Evolutionary conservation across 2,888 invertebrate genomes (phyloP).

Genomic region (Uropetala carovei): DNA sequence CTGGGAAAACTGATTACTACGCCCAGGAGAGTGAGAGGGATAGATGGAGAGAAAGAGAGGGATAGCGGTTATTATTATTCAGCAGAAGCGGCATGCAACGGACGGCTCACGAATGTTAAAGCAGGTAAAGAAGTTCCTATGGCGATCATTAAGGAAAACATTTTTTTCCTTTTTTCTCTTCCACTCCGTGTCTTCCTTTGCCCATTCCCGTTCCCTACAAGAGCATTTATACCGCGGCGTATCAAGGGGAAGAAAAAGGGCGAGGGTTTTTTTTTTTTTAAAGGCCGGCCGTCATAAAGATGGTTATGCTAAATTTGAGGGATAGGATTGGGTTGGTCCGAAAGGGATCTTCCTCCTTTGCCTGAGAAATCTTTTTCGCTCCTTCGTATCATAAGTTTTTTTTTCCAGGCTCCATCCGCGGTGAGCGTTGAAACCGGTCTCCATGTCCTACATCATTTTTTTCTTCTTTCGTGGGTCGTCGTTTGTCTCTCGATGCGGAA

Average conservation of each 20-base stretch:
- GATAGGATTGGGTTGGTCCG: not conserved
- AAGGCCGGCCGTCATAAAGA: not conserved
- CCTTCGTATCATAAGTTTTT: constrained; percentile 5
- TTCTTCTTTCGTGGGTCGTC: not conserved
- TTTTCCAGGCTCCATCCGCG: not conserved
- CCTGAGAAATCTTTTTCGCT: constrained; percentile 15
- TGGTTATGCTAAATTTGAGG: constrained; percentile 29
- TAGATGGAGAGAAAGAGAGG: not conserved
- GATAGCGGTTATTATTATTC: not conserved
- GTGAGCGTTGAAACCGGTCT: not conserved
- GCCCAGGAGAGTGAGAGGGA: not conserved
- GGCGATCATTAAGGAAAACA: not conserved
- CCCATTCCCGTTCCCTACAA: not conserved
- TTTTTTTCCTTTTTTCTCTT: constrained; percentile 8
- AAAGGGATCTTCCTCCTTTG: not conserved
- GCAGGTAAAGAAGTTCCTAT: constrained; percentile 23
- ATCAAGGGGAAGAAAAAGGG: not conserved
- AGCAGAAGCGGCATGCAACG: constrained; percentile 13
- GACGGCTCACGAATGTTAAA: not conserved
- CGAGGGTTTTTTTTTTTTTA: constrained; percentile 13
- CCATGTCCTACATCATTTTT: not conserved
- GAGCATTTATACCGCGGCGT: not conserved
- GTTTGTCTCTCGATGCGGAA: constrained; percentile 20
- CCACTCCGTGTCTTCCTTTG: not conserved
- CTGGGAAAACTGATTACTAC: constrained; percentile 23